Base-by-base conservation (phyloP, 2,888 invertebrate species). In the Sycophila texana region DNA sequence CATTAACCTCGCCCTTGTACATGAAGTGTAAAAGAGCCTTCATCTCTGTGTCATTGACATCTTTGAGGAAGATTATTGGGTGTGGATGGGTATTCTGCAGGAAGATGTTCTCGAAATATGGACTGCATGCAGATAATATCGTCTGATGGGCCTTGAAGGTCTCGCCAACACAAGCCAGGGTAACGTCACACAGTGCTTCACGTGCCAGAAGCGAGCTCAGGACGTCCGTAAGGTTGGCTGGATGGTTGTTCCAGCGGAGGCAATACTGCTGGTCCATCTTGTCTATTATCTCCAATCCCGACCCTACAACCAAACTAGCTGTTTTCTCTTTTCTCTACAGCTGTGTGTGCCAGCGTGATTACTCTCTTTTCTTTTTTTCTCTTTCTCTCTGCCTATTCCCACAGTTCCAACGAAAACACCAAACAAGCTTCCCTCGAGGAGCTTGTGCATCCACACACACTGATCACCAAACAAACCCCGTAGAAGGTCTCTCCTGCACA, bases 231-330 rank as follows among this genome's bases (percentile, higher is more conserved):
- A 97, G 93, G 92, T 97, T 97, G 92, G 93, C 95, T 90, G 96
- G 96, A 93, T 97, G 97, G 93, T 97, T 97, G 94, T 97, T 96
- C 97, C 97, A 97, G 93, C 96, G 95, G 91, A 97, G 94, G 92
- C 96, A 96, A 93, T 96, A 97, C 93, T 97, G 96, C 93, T 95
- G 95, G 93, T 95, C 93, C 93, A 93, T 93, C 91, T 92, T 93
- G 88, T 87, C 39, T 39, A 39, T 87, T 88, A 89, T 88, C 87
- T 86, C 88, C 89, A 87, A 87, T 87, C 86, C 88, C 87, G 86
- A 88, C 88, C 88, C 87, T 89, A 87, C 86, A 89, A 89, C 82
- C 88, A 78, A 78, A 78, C 78, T 68, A 70, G 60, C 57, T 74
- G 57, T 78, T 74, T 74, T 74, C 68, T 78, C 13, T 55, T 30